Percentiles rank a stretch among this genome's conserved stretches.
phyloP scores from a whole-genome alignment of 1,140 invertebrate species.

The Drosophila watanabei region DNA sequence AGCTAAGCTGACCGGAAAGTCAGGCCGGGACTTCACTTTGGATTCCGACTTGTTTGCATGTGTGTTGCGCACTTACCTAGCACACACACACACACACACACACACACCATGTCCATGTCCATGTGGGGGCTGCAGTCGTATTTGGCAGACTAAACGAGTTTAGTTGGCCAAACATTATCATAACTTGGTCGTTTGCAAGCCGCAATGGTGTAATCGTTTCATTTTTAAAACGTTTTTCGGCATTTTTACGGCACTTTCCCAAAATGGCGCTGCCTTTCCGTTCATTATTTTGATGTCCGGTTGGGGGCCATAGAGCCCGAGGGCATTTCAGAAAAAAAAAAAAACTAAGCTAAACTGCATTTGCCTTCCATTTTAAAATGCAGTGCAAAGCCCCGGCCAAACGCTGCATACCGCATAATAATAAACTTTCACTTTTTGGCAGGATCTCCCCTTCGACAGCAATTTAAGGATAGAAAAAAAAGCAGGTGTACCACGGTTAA shows the following conservation, averaged over 20 bases:
- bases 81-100: constrained; percentile 33
- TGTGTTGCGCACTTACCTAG: constrained; percentile 73
- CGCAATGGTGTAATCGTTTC: constrained; percentile 83
- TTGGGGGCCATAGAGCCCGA: constrained; percentile 15
- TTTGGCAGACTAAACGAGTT: constrained; percentile 79
- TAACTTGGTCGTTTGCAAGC: constrained; percentile 82
- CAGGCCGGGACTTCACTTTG: constrained; percentile 19
- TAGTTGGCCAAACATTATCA: constrained; percentile 83
- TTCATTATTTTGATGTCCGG: constrained; percentile 81
- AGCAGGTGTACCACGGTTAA: constrained; percentile 20
- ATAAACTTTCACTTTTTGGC: constrained; percentile 69
- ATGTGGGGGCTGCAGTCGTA: constrained; percentile 21
- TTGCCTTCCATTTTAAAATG: constrained; percentile 35
- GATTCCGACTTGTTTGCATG: constrained; percentile 63
- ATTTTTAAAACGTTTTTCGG: constrained; percentile 81
- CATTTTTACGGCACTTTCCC: constrained; percentile 59
- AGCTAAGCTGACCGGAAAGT: constrained; percentile 47
- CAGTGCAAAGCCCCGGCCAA: constrained; percentile 18
- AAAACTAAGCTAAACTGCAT: constrained; percentile 7
- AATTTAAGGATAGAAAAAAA: constrained; percentile 35
- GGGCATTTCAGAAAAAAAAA: not conserved
- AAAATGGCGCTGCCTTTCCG: constrained; percentile 67
- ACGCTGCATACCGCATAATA: constrained; percentile 70
- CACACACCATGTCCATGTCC: too few species aligned
- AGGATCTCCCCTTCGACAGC: constrained; percentile 31